phyloP scores from a whole-genome alignment of 2,888 invertebrate species.

The Caenorhabditis plicata region DNA sequence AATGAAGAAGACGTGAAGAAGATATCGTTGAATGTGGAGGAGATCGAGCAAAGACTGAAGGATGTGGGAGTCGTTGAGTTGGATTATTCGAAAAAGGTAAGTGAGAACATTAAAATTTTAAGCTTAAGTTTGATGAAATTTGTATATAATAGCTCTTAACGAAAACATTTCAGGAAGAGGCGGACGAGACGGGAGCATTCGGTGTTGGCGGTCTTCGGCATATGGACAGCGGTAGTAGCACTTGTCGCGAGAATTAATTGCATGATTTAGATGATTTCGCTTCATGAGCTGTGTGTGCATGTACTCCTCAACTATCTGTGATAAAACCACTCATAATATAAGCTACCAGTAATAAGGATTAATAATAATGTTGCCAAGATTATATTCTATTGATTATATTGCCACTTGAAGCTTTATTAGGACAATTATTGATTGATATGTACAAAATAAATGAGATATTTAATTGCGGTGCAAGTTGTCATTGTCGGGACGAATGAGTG shows the following conservation, averaged over 20 bases:
- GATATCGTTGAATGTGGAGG: conserved; percentile 19
- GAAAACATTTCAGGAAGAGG: conserved; percentile 9
- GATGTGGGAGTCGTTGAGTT: conserved; percentile 20
- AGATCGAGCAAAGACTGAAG: conserved; percentile 19
- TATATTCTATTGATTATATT: too few species aligned
- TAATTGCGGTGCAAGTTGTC: conserved; percentile 17
- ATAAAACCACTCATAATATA: too few species aligned
- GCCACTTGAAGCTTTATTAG: too few species aligned
- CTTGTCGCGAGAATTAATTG: too few species aligned
- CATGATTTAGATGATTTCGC: too few species aligned
- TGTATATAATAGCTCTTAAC: too few species aligned
- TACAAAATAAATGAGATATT: conserved; percentile 1
- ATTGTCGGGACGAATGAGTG: conserved; percentile 10
- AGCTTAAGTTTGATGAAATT: too few species aligned
- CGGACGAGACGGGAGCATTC: conserved; percentile 24
- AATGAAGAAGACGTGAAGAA: conserved; percentile 17
- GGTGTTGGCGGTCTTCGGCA: conserved; percentile 41
- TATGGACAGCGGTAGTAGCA: conserved; percentile 49
- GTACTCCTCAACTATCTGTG: neutral
- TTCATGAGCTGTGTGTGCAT: too few species aligned
- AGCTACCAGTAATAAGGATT: too few species aligned
- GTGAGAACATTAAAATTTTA: neutral
- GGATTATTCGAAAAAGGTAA: too few species aligned
- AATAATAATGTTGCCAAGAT: too few species aligned
- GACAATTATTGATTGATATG: neutral